Evolutionary conservation across 2,113 vertebrate genomes (phyloP).

Genomic region (Hylia prasina): DNA sequence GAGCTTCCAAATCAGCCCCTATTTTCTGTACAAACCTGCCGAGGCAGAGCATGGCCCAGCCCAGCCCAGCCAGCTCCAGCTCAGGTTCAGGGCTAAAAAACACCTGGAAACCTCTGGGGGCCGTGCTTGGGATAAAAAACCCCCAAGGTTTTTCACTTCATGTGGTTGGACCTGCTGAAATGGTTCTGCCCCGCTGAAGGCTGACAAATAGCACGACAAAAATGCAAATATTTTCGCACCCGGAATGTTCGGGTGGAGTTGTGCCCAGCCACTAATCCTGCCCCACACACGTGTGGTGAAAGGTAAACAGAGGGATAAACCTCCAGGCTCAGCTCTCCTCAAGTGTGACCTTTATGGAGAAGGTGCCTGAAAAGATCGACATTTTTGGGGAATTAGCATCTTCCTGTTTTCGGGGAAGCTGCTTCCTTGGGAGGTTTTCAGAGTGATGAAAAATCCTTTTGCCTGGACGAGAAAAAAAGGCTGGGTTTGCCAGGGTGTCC

Average conservation of each 20-base stretch:
- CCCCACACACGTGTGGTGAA: background rate
- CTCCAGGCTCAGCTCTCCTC: constrained; percentile 6
- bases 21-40: background rate
- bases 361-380: background rate
- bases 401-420: background rate
- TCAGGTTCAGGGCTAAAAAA: background rate
- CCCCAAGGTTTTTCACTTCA: background rate
- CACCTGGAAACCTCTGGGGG: background rate
- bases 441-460: background rate
- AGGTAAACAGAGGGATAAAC: constrained; percentile 17
- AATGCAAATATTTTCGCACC: background rate
- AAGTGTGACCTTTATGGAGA: background rate
- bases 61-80: background rate
- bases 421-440: background rate
- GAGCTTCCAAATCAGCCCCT: background rate
- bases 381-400: background rate
- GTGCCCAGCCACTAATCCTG: background rate
- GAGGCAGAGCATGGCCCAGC: background rate
- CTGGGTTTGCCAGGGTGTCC: background rate
- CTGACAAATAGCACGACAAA: background rate
- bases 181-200: background rate
- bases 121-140: rapidly evolving
- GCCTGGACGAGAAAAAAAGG: background rate
- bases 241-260: background rate
- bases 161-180: background rate